Evolutionary conservation across 2,888 invertebrate genomes (phyloP).

Genomic region (Meiosimyza platycephala): DNA sequence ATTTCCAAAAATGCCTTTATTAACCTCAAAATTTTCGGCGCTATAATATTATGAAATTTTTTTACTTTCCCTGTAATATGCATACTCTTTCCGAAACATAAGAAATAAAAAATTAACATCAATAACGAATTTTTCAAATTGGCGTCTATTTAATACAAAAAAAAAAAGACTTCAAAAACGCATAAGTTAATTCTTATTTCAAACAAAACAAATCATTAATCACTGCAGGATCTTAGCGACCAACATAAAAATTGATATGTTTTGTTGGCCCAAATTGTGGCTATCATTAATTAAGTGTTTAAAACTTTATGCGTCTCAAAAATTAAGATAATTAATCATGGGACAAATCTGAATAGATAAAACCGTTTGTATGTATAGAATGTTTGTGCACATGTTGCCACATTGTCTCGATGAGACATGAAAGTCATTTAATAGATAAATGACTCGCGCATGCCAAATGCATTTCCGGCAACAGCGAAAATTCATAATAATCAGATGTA

Average conservation of each 20-base stretch:
- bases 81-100: no score
- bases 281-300: slow-evolving; percentile 23
- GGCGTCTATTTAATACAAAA: no score
- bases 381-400: no score
- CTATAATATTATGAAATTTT: no score
- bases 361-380: no score
- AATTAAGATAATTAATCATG: not conserved
- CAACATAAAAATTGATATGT: not conserved
- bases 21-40: no score
- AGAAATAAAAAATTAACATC: no score
- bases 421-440: slow-evolving; percentile 14
- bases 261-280: slow-evolving; percentile 1
- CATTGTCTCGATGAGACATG: slow-evolving; percentile 6
- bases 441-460: slow-evolving; percentile 21
- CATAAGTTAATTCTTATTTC: not conserved
- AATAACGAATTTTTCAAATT: no score
- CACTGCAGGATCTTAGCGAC: not conserved
- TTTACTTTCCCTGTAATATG: no score
- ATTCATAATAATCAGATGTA: slow-evolving; percentile 8
- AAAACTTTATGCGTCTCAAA: not conserved
- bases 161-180: no score
- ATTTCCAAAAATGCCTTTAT: no score
- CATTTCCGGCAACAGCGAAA: slow-evolving; percentile 12
- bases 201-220: slow-evolving; percentile 13
- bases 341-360: not conserved